These are phyloP conservation scores for Ahaetulla prasina DNA, from an alignment of 2,113 vertebrate genomes.

Conservation along the genomic window DNA sequence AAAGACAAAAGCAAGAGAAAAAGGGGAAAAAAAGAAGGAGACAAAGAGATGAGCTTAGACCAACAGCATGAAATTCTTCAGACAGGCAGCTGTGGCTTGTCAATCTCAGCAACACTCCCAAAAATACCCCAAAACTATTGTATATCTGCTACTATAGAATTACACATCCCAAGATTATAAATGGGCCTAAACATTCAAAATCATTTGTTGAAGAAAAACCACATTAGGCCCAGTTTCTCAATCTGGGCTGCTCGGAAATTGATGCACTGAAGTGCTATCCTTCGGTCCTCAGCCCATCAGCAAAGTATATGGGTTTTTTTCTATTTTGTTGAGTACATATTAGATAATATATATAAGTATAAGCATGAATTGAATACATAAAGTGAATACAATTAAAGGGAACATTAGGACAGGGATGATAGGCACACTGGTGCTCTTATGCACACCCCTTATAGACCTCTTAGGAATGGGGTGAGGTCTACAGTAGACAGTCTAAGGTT, in stretches of 20 bases:
- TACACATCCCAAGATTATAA: constrained; percentile 71
- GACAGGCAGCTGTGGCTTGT: constrained; percentile 70
- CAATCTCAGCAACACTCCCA: constrained; percentile 33
- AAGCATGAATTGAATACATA: no score
- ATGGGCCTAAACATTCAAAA: constrained; percentile 69
- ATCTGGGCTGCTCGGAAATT: neutral
- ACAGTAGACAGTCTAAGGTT: no score
- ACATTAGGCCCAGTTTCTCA: constrained; percentile 61
- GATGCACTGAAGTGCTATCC: neutral
- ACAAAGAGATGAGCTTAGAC: constrained; percentile 40
- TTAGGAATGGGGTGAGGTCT: no score
- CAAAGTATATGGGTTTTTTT: no score
- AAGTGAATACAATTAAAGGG: no score
- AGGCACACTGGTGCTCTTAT: no score
- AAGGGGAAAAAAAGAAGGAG: constrained; percentile 38
- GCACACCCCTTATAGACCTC: no score
- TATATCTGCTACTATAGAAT: constrained; percentile 66
- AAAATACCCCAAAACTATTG: constrained; percentile 54
- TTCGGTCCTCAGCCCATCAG: neutral
- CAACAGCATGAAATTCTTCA: constrained; percentile 47
- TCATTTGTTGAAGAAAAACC: constrained; percentile 66
- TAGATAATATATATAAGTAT: no score
- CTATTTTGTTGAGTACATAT: no score
- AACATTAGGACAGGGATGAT: no score
- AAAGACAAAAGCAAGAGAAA: constrained; percentile 43